Percentiles rank a stretch among this genome's conserved stretches.
These are phyloP conservation scores for Boulengeromyrus knoepffleri DNA, from an alignment of 2,113 vertebrate species.

Conservation along the genomic window DNA sequence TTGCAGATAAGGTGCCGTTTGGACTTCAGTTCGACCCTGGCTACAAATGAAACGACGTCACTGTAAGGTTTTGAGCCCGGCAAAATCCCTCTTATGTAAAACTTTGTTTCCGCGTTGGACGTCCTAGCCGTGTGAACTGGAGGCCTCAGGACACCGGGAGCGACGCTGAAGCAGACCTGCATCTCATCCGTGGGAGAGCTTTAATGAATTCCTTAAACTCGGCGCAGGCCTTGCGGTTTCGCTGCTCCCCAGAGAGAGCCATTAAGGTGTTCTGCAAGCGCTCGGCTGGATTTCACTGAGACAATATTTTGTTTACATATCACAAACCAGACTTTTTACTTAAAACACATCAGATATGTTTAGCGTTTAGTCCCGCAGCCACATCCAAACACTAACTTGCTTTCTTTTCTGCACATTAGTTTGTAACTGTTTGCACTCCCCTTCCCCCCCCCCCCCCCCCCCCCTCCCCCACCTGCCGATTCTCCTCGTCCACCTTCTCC, in stretches of 20 bases:
- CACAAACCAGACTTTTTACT: not conserved
- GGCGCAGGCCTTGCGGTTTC: not conserved
- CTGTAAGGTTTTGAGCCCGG: not conserved
- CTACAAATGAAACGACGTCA: not conserved
- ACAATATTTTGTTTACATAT: not conserved
- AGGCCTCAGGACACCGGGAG: not conserved
- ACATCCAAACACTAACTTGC: not conserved
- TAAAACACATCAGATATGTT: not conserved
- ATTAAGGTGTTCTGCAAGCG: not conserved
- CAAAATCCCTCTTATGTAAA: not conserved
- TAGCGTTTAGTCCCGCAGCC: not conserved
- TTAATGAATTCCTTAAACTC: not conserved
- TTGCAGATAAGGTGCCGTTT: not conserved
- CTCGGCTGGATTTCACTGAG: not conserved
- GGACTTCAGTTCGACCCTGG: not conserved
- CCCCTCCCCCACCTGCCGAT: too few species aligned
- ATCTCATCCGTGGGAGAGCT: not conserved
- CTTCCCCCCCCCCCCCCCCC: too few species aligned
- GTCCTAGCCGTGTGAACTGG: not conserved
- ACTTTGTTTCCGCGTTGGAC: not conserved
- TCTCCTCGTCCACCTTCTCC: too few species aligned
- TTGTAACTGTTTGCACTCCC: not conserved
- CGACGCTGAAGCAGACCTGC: not conserved
- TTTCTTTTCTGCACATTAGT: not conserved
- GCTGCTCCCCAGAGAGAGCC: not conserved